Conservation (phyloP, 2,797 vertebrate species). For the Rhinatrema bivittatum region DNA sequence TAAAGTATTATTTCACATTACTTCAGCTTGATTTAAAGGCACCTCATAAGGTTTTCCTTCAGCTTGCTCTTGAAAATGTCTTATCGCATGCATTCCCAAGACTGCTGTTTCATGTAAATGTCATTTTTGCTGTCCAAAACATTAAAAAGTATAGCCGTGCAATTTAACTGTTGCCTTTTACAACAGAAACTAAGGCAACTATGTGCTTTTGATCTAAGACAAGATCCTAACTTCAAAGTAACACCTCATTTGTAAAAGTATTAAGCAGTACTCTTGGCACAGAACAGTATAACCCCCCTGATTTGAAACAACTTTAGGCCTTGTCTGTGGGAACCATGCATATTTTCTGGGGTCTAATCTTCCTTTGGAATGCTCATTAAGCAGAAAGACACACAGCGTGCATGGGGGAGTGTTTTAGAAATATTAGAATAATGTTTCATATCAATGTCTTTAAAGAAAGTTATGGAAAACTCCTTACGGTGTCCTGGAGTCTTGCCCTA, state of each 20-base stretch:
- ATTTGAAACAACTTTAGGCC: slow-evolving; percentile 32
- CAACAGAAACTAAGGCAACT: slow-evolving; percentile 46
- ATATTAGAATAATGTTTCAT: slow-evolving; percentile 17
- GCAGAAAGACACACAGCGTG: slow-evolving; percentile 10
- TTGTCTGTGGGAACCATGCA: slow-evolving; percentile 1
- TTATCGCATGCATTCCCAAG: slow-evolving; percentile 38
- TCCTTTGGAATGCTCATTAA: slow-evolving; percentile 9
- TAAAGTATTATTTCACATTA: slow-evolving; percentile 22
- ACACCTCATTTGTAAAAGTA: slow-evolving; percentile 48
- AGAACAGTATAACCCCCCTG: slow-evolving; percentile 23
- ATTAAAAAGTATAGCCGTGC: slow-evolving; percentile 43
- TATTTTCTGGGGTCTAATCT: slow-evolving; percentile 8
- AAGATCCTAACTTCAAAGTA: slow-evolving; percentile 53
- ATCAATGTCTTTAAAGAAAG: slow-evolving; percentile 5
- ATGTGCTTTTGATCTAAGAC: slow-evolving; percentile 59
- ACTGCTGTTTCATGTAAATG: slow-evolving; percentile 58
- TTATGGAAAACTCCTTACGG: too few species aligned
- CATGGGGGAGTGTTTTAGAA: slow-evolving; percentile 7
- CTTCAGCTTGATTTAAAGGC: slow-evolving; percentile 41
- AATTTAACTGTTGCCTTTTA: slow-evolving; percentile 52
- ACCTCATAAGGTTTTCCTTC: slow-evolving; percentile 30
- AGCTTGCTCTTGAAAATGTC: slow-evolving; percentile 31
- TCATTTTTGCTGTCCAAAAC: slow-evolving; percentile 60
- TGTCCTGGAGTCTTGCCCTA: too few species aligned
- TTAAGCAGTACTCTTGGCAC: slow-evolving; percentile 27